Percentiles rank a stretch among this genome's conserved stretches.
Evolutionary conservation across 2,113 vertebrate genomes (phyloP).

Genomic region (Shinisaurus crocodilurus): DNA sequence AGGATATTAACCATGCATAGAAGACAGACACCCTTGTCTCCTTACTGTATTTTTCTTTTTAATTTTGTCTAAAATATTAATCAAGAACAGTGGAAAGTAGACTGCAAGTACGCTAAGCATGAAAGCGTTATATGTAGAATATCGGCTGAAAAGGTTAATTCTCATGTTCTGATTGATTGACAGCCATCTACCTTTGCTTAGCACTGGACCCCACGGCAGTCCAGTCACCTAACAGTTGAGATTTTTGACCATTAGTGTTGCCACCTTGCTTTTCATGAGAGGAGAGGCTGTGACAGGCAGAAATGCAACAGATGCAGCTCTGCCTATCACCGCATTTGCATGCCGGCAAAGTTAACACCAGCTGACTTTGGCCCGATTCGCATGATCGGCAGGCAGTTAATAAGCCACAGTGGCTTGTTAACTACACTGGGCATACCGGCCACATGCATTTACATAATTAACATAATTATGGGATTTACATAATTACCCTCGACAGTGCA

Average conservation of each 20-base stretch:
- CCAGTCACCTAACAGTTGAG: neutral
- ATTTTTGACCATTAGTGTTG: neutral
- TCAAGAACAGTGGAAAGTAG: neutral
- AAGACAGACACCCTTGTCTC: neutral
- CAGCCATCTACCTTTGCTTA: neutral
- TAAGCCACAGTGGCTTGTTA: too few relatives aligned
- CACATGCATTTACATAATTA: too few relatives aligned
- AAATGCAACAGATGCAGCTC: neutral
- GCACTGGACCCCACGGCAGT: neutral
- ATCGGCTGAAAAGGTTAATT: neutral
- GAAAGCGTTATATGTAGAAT: neutral
- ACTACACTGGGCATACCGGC: too few relatives aligned
- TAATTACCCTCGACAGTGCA: too few relatives aligned
- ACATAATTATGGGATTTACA: too few relatives aligned
- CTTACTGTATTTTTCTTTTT: neutral
- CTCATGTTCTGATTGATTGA: neutral
- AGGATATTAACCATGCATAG: neutral
- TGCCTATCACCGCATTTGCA: neutral
- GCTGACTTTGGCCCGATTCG: neutral
- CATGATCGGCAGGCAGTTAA: too few relatives aligned
- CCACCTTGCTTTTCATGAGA: neutral
- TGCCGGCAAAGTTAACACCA: neutral
- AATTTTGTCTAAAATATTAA: neutral
- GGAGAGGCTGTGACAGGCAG: neutral
- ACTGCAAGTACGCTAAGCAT: accelerated